These are phyloP conservation scores for Pardosa pseudoannulata DNA, from an alignment of 2,888 invertebrate species.

Conservation along the genomic window DNA sequence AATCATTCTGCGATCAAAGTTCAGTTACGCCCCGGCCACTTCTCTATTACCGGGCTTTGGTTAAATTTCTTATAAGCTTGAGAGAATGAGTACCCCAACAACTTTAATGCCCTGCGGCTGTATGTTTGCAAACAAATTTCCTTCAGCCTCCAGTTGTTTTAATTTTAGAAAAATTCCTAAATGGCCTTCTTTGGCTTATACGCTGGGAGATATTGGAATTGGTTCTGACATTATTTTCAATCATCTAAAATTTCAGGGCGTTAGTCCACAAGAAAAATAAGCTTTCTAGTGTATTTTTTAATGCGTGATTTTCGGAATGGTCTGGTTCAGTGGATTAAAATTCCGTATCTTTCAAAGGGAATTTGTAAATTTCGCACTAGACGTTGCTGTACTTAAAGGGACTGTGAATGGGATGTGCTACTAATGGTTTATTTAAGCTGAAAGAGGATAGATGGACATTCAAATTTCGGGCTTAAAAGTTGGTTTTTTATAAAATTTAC, in stretches of 20 bases:
- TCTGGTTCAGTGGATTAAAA: too few species aligned
- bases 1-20: constrained; percentile 53
- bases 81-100: constrained; percentile 1
- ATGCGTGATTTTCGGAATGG: neutral
- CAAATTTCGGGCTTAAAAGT: too few species aligned
- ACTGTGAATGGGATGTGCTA: too few species aligned
- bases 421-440: too few species aligned
- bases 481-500: too few species aligned
- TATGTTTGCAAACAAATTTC: constrained; percentile 28
- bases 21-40: constrained; percentile 26
- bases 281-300: neutral
- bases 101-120: constrained; percentile 42
- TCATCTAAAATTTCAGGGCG: constrained; percentile 12
- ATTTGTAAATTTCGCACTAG: too few species aligned
- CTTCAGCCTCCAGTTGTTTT: constrained; percentile 31
- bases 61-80: constrained; percentile 62
- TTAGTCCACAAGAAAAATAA: neutral
- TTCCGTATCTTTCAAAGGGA: too few species aligned
- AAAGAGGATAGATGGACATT: too few species aligned
- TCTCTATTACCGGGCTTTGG: constrained; percentile 44
- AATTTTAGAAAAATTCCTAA: constrained; percentile 57
- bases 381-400: too few species aligned
- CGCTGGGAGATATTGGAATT: neutral
- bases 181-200: neutral
- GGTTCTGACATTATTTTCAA: constrained; percentile 30